phyloP scores from a whole-genome alignment of 1,140 invertebrate genomes.

The Atopsyche davidsoni region DNA sequence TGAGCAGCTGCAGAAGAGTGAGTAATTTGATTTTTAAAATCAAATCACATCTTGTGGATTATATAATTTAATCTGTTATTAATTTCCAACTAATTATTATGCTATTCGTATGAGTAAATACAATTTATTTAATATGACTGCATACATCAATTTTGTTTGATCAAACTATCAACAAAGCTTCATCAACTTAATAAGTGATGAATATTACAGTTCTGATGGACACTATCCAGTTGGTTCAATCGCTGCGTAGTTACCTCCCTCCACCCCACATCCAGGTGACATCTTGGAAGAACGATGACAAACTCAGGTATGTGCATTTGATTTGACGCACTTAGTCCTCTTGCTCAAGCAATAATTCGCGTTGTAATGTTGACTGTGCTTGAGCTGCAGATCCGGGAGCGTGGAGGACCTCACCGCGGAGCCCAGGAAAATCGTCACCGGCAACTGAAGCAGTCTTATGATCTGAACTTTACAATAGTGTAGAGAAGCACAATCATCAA shows the following conservation, averaged over 20 bases:
- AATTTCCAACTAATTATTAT: not conserved
- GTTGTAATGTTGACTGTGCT: not conserved
- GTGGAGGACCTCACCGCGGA: conserved; percentile 29
- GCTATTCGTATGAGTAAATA: not conserved
- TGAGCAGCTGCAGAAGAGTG: conserved; percentile 80
- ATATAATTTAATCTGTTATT: too few species aligned
- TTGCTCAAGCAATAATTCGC: conserved; percentile 12
- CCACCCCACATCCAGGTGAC: conserved; percentile 79
- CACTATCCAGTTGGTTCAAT: conserved; percentile 78
- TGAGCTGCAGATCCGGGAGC: conserved; percentile 23
- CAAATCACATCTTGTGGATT: too few species aligned
- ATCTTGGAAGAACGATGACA: conserved; percentile 82
- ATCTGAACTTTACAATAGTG: too few species aligned
- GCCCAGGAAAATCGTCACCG: conserved; percentile 26
- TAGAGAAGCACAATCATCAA: too few species aligned
- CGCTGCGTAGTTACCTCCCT: conserved; percentile 72
- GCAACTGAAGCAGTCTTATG: conserved; percentile 18
- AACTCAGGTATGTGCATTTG: conserved; percentile 53
- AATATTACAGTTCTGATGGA: conserved; percentile 66
- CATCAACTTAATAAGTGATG: conserved; percentile 1
- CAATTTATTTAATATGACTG: not conserved
- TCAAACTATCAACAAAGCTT: too few species aligned
- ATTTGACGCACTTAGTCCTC: not conserved
- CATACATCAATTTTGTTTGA: too few species aligned
- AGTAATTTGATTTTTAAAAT: too few species aligned